These are phyloP conservation scores for Petroica traversi DNA, from an alignment of 2,113 vertebrate genomes.

Conservation along the genomic window DNA sequence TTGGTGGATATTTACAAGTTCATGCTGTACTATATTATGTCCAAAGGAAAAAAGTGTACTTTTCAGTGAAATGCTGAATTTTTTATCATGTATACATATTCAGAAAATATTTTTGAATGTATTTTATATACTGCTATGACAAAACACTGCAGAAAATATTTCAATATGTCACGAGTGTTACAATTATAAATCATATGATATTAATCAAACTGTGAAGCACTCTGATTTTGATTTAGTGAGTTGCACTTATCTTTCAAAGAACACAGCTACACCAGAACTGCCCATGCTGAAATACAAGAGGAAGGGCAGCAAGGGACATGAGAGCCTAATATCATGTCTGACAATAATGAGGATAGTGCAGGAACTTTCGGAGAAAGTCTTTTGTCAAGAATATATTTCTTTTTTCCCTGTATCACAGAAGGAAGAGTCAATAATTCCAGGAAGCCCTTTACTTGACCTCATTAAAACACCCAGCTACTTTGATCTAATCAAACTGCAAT, in stretches of 20 bases:
- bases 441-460: background rate
- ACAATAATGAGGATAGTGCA: background rate
- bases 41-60: background rate
- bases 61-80: background rate
- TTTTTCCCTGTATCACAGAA: background rate
- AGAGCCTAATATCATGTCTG: background rate
- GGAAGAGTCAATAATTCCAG: background rate
- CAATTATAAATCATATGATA: background rate
- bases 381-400: background rate
- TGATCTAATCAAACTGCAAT: background rate
- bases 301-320: background rate
- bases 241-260: background rate
- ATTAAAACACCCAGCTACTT: background rate
- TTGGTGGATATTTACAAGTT: background rate
- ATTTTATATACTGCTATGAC: background rate
- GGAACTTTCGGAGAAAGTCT: background rate
- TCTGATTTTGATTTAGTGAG: background rate
- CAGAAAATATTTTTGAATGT: background rate
- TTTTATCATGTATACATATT: background rate
- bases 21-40: background rate
- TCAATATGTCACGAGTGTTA: background rate
- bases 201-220: background rate
- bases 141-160: background rate
- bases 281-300: background rate
- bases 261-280: background rate